Evolutionary conservation across 92 coral and sea anemone species (phyloP).

Genomic region (Epizoanthus stellaris): DNA sequence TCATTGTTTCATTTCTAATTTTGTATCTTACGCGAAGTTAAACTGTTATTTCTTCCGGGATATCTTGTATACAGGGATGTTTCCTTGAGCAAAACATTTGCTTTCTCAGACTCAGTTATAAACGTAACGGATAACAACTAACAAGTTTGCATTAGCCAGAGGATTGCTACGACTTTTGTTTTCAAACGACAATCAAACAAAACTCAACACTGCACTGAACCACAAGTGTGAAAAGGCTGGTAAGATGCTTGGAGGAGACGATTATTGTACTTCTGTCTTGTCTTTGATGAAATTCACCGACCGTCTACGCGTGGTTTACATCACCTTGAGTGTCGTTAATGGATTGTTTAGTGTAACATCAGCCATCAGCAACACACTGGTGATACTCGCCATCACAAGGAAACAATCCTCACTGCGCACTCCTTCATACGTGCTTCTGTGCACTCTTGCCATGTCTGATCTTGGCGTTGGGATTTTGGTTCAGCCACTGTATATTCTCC

Average conservation of each 20-base stretch:
- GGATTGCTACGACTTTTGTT: too few relatives aligned
- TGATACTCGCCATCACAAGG: constrained; percentile 25
- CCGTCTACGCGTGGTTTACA: constrained; percentile 9
- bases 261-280: constrained; percentile 17
- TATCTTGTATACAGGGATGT: too few relatives aligned
- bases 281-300: constrained; percentile 12
- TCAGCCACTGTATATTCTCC: constrained; percentile 26
- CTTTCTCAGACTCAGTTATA: too few relatives aligned
- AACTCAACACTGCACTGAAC: neutral
- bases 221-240: neutral
- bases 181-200: too few relatives aligned
- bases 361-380: neutral
- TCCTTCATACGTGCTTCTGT: constrained; percentile 9
- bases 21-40: too few relatives aligned
- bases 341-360: constrained; percentile 15
- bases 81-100: too few relatives aligned
- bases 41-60: too few relatives aligned
- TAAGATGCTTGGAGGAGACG: constrained; percentile 7
- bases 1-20: too few relatives aligned
- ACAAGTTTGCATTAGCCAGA: too few relatives aligned
- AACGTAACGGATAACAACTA: too few relatives aligned
- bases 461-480: constrained; percentile 25
- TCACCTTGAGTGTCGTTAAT: constrained; percentile 15
- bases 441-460: constrained; percentile 20
- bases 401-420: neutral